These are phyloP conservation scores for Cheiracanthium punctorium DNA, from an alignment of 2,888 invertebrate species.

Conservation along the genomic window DNA sequence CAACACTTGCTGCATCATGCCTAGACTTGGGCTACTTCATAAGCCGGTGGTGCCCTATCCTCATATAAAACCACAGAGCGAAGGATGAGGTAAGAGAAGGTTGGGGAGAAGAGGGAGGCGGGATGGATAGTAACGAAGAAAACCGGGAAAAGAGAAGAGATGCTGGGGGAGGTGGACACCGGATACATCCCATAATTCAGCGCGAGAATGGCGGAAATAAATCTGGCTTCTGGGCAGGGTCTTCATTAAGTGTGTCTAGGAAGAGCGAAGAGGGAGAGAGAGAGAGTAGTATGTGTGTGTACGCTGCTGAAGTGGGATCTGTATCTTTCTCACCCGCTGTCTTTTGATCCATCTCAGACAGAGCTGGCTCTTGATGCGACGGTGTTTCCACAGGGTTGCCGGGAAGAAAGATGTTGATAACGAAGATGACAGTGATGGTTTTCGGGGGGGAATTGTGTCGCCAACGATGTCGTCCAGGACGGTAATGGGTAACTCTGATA, in stretches of 20 bases:
- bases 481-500: not conserved
- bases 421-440: slow-evolving; percentile 9
- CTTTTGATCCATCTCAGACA: slow-evolving; percentile 63
- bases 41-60: slow-evolving; percentile 38
- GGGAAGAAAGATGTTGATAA: not conserved
- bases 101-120: slow-evolving; percentile 33
- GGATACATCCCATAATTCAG: slow-evolving; percentile 69
- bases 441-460: not conserved
- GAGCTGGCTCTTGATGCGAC: slow-evolving; percentile 47
- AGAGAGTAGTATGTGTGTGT: slow-evolving; percentile 36
- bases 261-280: too few relatives aligned
- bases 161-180: slow-evolving; percentile 34
- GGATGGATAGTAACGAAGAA: slow-evolving; percentile 42
- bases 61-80: slow-evolving; percentile 14
- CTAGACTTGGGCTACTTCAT: slow-evolving; percentile 41
- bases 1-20: too few relatives aligned
- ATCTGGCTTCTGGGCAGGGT: slow-evolving; percentile 67
- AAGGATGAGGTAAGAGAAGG: slow-evolving; percentile 46
- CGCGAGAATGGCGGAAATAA: slow-evolving; percentile 66
- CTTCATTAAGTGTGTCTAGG: slow-evolving; percentile 65
- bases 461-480: not conserved
- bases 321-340: slow-evolving; percentile 49
- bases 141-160: slow-evolving; percentile 31
- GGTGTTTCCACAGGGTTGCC: slow-evolving; percentile 42
- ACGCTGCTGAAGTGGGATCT: slow-evolving; percentile 58